Evolutionary conservation across 2,797 vertebrate genomes (phyloP).

Genomic region (Lagothrix lagotricha): DNA sequence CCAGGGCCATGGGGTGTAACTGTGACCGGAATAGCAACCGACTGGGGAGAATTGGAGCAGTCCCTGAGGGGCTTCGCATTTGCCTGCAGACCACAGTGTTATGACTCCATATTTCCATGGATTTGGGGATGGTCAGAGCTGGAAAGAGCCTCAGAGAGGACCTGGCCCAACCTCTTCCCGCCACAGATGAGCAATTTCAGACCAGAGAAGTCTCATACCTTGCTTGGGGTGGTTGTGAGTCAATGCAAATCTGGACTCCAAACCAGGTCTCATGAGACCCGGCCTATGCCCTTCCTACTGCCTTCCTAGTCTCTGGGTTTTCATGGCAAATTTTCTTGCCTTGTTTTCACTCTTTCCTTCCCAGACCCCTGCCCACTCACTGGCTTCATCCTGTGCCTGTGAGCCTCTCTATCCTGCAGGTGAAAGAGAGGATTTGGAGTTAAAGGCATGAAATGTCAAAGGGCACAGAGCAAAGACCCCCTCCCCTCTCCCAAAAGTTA

Average conservation of each 20-base stretch:
- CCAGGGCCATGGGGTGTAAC: neutral
- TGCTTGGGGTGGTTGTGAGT: neutral
- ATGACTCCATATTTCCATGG: neutral
- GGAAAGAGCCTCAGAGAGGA: neutral
- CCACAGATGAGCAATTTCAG: neutral
- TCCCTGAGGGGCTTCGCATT: neutral
- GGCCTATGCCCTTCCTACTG: neutral
- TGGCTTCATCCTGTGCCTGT: neutral
- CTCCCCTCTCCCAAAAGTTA: neutral
- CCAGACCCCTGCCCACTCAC: neutral
- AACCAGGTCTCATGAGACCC: neutral
- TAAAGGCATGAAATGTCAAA: neutral
- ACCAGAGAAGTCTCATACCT: neutral
- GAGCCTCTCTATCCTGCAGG: neutral
- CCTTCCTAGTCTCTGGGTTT: neutral
- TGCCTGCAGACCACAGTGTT: neutral
- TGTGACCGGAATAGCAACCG: neutral
- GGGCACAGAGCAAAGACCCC: neutral
- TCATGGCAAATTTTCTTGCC: neutral
- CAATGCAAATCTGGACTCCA: neutral
- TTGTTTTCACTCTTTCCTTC: neutral
- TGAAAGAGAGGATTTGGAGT: neutral
- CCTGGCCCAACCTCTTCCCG: neutral
- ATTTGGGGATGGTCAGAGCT: neutral
- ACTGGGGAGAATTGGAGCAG: neutral